Evolutionary conservation across 30 jellyfish, hydroid and myxozoan species (phyloP), one percentile per base, ranked within the genome.

Genomic region (Pelagia noctiluca): DNA sequence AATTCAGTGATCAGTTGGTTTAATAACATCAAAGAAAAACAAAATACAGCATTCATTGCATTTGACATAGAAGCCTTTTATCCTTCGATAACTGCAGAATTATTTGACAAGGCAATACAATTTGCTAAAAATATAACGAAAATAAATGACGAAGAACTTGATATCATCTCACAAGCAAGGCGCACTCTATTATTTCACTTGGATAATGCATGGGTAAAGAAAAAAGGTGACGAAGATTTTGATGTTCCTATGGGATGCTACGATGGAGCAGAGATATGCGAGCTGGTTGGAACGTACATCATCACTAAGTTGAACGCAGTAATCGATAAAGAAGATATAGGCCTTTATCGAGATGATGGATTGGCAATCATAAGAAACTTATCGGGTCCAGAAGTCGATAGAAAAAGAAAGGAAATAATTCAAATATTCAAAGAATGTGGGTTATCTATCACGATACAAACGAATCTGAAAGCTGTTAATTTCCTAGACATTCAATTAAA

Each of bases 241-340:
- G n/a, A n/a, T n/a, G n/a, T n/a, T n/a, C 12, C 68, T 10, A 52
- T 52, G 68, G 68, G 68, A 52, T 3, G 68, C 26, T 52, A 52
- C 21, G 68, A 52, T 52, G 68, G 21, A 52, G 26, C 26, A 52
- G 68, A 52, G 68, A 25, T 52, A 10, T 19, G n/a, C n/a, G n/a
- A n/a, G n/a, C n/a, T n/a, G n/a, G n/a, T n/a, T n/a, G n/a, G n/a
- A n/a, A n/a, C n/a, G n/a, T n/a, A n/a, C n/a, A n/a, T n/a, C n/a
- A n/a, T n/a, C n/a, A n/a, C n/a, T n/a, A n/a, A n/a, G n/a, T 42
- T 42, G 16, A 42, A 42, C 8, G 12, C 8, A 42, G 57, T 42
- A 5, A 42, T 42, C 8, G 16, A 16, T 42, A 42, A 16, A 5
- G 57, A 42, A 42, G 57, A 42, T 16, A 16, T 42, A 5, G 57